These are phyloP conservation scores for Actinostola sp. DNA, from an alignment of 92 coral and sea anemone species.

Conservation along the genomic window DNA sequence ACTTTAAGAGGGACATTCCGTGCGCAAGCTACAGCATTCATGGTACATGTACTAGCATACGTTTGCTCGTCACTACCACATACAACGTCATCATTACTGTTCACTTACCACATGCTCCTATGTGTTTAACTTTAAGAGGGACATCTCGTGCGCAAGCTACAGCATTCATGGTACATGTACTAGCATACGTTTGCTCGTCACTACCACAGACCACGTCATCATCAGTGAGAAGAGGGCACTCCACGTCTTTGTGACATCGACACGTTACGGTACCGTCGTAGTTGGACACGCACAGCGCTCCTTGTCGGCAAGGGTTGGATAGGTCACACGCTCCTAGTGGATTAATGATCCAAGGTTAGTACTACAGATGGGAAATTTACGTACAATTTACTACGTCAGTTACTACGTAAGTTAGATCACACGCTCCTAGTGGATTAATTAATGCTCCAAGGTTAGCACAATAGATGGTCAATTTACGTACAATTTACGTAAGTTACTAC, in stretches of 20 bases:
- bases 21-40: slow-evolving; percentile 67
- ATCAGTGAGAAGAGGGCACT: slow-evolving; percentile 58
- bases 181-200: slow-evolving; percentile 70
- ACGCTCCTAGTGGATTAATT: slow-evolving; percentile 59
- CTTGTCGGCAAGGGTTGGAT: slow-evolving; percentile 65
- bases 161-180: slow-evolving; percentile 64
- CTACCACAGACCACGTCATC: slow-evolving; percentile 74
- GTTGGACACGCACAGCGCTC: slow-evolving; percentile 72
- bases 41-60: slow-evolving; percentile 59
- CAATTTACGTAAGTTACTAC: too few species aligned
- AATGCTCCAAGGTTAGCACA: too few species aligned
- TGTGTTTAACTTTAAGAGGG: slow-evolving; percentile 34
- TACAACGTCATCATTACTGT: too few species aligned
- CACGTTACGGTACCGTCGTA: slow-evolving; percentile 87
- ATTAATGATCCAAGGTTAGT: too few species aligned
- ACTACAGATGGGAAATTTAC: not conserved
- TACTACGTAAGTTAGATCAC: too few species aligned
- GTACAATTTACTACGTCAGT: too few species aligned
- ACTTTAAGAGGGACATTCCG: slow-evolving; percentile 16
- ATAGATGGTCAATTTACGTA: not conserved
- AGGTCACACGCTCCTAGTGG: slow-evolving; percentile 81
- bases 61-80: slow-evolving; percentile 79
- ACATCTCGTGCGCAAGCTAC: slow-evolving; percentile 48
- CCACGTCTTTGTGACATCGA: slow-evolving; percentile 62
- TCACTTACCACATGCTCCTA: slow-evolving; percentile 77